Conservation (phyloP, 1,140 invertebrate genomes). For the Thalassaphorura encarpata region DNA sequence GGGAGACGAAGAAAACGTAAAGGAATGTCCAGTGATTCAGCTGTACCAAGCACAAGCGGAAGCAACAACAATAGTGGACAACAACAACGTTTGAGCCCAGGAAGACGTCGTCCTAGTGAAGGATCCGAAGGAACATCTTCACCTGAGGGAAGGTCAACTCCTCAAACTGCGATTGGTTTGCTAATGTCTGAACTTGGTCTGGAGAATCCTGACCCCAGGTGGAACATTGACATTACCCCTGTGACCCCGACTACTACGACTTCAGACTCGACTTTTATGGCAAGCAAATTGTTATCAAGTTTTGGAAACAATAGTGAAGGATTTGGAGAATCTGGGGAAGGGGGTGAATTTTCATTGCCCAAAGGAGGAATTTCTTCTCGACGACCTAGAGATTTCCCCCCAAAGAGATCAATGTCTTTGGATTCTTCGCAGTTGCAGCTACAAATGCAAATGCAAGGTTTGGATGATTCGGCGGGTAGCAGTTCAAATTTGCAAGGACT, state of each 20-base stretch:
- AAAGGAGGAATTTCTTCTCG: too few relatives aligned
- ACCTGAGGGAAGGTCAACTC: slow-evolving; percentile 13
- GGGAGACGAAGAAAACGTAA: slow-evolving; percentile 17
- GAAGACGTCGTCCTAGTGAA: slow-evolving; percentile 21
- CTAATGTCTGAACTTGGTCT: slow-evolving; percentile 19
- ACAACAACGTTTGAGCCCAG: too few relatives aligned
- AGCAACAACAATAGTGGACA: too few relatives aligned
- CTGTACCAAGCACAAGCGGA: background rate
- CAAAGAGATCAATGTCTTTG: slow-evolving; percentile 26
- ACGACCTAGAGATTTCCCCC: slow-evolving; percentile 2
- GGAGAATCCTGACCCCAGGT: slow-evolving; percentile 17
- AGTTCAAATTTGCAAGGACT: background rate
- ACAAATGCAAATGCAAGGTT: background rate
- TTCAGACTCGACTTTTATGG: slow-evolving; percentile 9
- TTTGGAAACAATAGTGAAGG: too few relatives aligned
- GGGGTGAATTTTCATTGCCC: too few relatives aligned
- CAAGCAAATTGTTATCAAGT: background rate
- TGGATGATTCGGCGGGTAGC: background rate
- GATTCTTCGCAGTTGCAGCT: slow-evolving; percentile 14
- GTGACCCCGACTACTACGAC: too few relatives aligned
- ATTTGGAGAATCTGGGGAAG: too few relatives aligned
- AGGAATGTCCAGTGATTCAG: slow-evolving; percentile 6
- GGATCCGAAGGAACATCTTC: slow-evolving; percentile 11
- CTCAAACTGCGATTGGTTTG: slow-evolving; percentile 1
- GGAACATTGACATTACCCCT: slow-evolving; percentile 32